Evolutionary conservation across 2,113 vertebrate genomes (phyloP).

Genomic region (Pongo pygmaeus): DNA sequence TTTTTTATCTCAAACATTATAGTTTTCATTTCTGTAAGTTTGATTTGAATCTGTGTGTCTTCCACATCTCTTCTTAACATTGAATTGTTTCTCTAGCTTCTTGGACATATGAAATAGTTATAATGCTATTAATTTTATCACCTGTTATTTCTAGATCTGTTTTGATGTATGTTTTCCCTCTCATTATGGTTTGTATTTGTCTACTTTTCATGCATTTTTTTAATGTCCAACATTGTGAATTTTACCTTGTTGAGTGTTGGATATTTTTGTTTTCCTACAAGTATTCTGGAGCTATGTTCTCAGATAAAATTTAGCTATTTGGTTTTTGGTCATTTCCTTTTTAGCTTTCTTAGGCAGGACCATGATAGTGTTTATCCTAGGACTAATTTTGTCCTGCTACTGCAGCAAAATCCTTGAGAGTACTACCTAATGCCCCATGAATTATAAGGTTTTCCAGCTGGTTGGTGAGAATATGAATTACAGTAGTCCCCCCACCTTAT

Average conservation of each 20-base stretch:
- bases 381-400: neutral
- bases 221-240: neutral
- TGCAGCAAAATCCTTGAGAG: neutral
- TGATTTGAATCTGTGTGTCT: neutral
- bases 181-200: neutral
- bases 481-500: neutral
- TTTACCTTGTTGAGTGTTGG: neutral
- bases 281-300: neutral
- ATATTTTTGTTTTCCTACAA: neutral
- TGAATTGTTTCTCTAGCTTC: neutral
- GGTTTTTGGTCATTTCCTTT: neutral
- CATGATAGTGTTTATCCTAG: neutral
- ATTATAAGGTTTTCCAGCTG: neutral
- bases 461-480: neutral
- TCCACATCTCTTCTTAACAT: neutral
- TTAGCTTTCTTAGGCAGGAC: neutral
- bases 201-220: neutral
- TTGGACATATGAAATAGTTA: neutral
- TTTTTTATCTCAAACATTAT: neutral
- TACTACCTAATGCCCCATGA: neutral
- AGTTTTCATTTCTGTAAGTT: neutral
- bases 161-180: neutral
- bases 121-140: neutral
- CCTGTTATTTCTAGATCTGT: neutral
- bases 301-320: neutral